Evolutionary conservation across 1,140 invertebrate species (phyloP), one percentile per base, ranked within the genome.

Genomic region (Drepana arcuata): DNA sequence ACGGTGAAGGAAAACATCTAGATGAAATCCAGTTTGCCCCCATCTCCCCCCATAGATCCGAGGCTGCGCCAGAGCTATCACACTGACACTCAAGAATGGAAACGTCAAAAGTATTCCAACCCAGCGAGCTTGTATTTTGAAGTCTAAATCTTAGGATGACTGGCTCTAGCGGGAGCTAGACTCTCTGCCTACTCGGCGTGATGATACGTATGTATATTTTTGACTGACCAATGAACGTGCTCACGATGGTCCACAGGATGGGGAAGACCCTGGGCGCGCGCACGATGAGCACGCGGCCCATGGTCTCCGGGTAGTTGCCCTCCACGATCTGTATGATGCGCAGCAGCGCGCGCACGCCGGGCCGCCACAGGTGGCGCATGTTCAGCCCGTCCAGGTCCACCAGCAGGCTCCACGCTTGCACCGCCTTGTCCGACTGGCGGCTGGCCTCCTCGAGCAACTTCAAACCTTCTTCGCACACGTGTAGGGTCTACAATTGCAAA

Each of bases 181-280:
- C n/a, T n/a, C n/a, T n/a, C n/a, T n/a, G n/a, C n/a, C n/a, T n/a
- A n/a, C n/a, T n/a, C n/a, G n/a, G n/a, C n/a, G n/a, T n/a, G n/a
- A n/a, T n/a, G n/a, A n/a, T n/a, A n/a, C n/a, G n/a, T n/a, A n/a
- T n/a, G n/a, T n/a, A n/a, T n/a, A n/a, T n/a, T n/a, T n/a, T n/a
- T n/a, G n/a, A n/a, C n/a, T n/a, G n/a, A 69, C 73, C 65, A 59
- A 98, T 98, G 73, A 98, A 98, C n/a, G 95, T 95, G 64, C 93
- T 94, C 34, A 98, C 93, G 28, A 98, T 88, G 0, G 96, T 98
- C 96, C 96, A 98, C n/a, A 98, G 85, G 41, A 98, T 95, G 1
- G 96, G 96, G 70, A 98, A 98, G 27, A 97, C 95, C 46, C 95
- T 86, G 1, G 95, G 95, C 15, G 95, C 95, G 47, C 94, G 85